Conservation (phyloP, 2,888 invertebrate genomes). For the Ctenicera cuprea region DNA sequence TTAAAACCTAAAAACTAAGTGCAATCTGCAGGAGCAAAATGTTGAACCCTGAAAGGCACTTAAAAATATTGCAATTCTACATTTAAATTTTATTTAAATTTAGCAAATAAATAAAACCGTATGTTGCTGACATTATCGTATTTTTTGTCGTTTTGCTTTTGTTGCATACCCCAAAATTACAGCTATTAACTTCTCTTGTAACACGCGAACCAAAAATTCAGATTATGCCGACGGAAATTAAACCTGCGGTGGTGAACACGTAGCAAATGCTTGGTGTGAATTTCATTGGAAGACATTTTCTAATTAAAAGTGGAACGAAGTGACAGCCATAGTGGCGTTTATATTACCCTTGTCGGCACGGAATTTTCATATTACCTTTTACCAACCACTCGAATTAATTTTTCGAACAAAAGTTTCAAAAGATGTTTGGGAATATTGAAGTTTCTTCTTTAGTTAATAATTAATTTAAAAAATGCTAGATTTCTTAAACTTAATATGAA, state of each 20-base stretch:
- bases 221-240: constrained; percentile 23
- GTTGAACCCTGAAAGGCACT: too few relatives aligned
- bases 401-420: too few relatives aligned
- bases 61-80: too few relatives aligned
- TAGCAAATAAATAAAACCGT: too few relatives aligned
- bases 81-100: too few relatives aligned
- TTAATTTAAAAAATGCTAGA: too few relatives aligned
- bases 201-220: constrained; percentile 20
- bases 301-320: constrained; percentile 17
- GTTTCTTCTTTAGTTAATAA: too few relatives aligned
- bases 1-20: too few relatives aligned
- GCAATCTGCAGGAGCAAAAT: too few relatives aligned
- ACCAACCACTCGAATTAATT: too few relatives aligned
- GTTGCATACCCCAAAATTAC: background rate
- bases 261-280: constrained; percentile 14
- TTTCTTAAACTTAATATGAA: too few relatives aligned
- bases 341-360: background rate
- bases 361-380: background rate
- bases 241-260: constrained; percentile 15
- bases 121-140: background rate
- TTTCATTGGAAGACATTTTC: constrained; percentile 25
- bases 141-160: constrained; percentile 2
- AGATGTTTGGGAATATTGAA: too few relatives aligned
- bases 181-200: constrained; percentile 10
- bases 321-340: constrained; percentile 6